Percentiles rank a stretch among this genome's conserved stretches.
These are phyloP conservation scores for Torymus auratus DNA, from an alignment of 2,888 invertebrate genomes.

Conservation along the genomic window DNA sequence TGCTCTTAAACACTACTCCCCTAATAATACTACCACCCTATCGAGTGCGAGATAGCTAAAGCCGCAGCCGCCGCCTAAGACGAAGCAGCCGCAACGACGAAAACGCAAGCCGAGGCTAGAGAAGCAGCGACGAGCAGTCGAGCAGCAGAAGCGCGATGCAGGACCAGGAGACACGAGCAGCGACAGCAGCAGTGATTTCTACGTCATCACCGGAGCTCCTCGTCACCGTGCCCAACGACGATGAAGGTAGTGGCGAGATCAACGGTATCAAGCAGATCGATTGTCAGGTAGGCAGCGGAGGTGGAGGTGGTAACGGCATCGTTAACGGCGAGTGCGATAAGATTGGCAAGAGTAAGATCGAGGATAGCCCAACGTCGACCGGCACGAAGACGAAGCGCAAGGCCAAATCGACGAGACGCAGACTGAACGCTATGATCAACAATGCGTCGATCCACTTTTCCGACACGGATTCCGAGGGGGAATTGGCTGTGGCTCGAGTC, in stretches of 20 bases:
- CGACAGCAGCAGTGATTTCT: too few relatives aligned
- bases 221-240: not conserved
- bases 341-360: not conserved
- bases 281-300: conserved; percentile 58
- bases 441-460: conserved; percentile 74
- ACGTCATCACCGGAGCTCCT: not conserved
- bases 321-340: not conserved
- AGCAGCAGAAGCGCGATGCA: conserved; percentile 11
- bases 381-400: conserved; percentile 70
- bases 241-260: conserved; percentile 40
- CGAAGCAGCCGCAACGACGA: not conserved
- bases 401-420: conserved; percentile 69
- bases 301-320: not conserved
- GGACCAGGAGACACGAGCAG: not conserved
- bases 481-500: conserved; percentile 65
- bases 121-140: conserved; percentile 5
- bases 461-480: conserved; percentile 75
- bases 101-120: conserved; percentile 11
- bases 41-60: conserved; percentile 48
- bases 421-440: conserved; percentile 72
- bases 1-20: conserved; percentile 40
- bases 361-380: not conserved
- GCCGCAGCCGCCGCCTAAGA: not conserved
- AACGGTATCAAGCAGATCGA: conserved; percentile 60
- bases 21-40: conserved; percentile 29